Conservation (phyloP, 1,140 invertebrate genomes). For the Hypsibius dujardini region DNA sequence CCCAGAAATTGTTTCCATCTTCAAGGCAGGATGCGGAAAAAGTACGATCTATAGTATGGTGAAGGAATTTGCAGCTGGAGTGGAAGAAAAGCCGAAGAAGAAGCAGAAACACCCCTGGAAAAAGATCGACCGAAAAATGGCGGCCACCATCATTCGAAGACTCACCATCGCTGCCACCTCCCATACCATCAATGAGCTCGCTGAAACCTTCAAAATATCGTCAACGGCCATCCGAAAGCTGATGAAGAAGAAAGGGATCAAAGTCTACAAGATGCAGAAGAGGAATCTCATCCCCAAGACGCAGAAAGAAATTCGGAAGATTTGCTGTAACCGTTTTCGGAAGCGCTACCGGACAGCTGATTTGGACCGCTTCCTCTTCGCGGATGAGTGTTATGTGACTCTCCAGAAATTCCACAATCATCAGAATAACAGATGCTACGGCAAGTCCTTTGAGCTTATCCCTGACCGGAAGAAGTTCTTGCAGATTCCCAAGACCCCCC, state of each 20-base stretch:
- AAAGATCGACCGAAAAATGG: not conserved
- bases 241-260: constrained; percentile 1
- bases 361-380: not conserved
- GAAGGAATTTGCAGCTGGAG: not conserved
- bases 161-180: not conserved
- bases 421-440: not conserved
- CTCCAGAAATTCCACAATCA: not conserved
- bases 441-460: constrained; percentile 1
- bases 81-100: not conserved
- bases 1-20: not conserved
- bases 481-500: not conserved
- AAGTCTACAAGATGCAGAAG: not conserved
- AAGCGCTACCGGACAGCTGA: not conserved
- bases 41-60: not conserved
- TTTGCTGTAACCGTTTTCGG: not conserved
- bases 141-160: not conserved
- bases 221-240: not conserved
- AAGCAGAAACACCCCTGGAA: not conserved
- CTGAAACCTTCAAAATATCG: not conserved
- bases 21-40: not conserved
- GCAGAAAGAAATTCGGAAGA: not conserved
- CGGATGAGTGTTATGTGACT: not conserved
- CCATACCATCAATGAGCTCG: not conserved
- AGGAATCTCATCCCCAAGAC: not conserved
- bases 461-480: not conserved